Conservation (phyloP, 35 echinoderm and acorn worm species). For the Lytechinus variegatus region DNA sequence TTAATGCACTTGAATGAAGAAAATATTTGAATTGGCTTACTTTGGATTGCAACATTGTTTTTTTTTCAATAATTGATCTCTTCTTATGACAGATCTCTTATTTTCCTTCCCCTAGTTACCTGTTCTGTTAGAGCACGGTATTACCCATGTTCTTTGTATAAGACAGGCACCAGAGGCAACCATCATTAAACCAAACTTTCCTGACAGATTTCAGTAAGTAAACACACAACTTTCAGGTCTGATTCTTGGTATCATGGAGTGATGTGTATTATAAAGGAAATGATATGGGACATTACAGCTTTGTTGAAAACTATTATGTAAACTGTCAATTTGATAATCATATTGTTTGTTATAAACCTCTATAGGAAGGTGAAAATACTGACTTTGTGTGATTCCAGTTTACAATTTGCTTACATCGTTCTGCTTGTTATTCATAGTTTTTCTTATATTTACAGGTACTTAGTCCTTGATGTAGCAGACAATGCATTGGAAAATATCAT, state of each 20-base stretch:
- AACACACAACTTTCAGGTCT: neutral
- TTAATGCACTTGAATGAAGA: no score
- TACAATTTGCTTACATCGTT: no score
- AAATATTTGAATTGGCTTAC: no score
- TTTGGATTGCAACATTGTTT: no score
- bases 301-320: no score
- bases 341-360: no score
- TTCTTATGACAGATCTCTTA: neutral
- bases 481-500: slow-evolving; percentile 79
- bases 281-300: no score
- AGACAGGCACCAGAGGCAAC: slow-evolving; percentile 62
- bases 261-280: neutral
- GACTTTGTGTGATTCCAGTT: no score
- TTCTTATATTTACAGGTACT: slow-evolving; percentile 58
- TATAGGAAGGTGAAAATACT: no score
- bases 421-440: neutral
- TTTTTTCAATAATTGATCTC: neutral
- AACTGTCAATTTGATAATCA: no score
- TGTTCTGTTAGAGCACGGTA: slow-evolving; percentile 58
- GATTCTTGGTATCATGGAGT: neutral
- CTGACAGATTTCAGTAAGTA: slow-evolving; percentile 71
- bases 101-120: slow-evolving; percentile 50
- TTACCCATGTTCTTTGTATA: slow-evolving; percentile 76
- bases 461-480: slow-evolving; percentile 71
- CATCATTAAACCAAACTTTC: slow-evolving; percentile 82